These are phyloP conservation scores for Fistularia tabacaria DNA, from an alignment of 2,797 vertebrate genomes.

Conservation along the genomic window DNA sequence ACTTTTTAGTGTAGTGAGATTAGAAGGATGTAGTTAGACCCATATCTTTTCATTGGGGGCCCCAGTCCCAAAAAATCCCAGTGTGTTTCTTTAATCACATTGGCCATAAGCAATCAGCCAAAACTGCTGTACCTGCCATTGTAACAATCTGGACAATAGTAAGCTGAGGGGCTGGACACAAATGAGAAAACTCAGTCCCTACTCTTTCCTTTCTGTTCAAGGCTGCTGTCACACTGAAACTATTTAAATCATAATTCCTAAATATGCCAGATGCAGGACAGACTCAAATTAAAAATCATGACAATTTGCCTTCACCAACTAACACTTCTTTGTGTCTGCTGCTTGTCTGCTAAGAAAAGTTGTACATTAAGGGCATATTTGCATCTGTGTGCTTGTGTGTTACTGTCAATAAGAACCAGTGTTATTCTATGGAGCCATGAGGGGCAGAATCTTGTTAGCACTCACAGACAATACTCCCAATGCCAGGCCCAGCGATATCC, in stretches of 20 bases:
- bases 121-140: too few relatives aligned
- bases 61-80: too few relatives aligned
- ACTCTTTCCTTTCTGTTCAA: slow-evolving; percentile 48
- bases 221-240: slow-evolving; percentile 34
- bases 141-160: too few relatives aligned
- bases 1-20: slow-evolving; percentile 29
- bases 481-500: slow-evolving; percentile 39
- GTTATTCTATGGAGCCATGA: slow-evolving; percentile 62
- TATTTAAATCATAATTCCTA: slow-evolving; percentile 44
- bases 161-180: too few relatives aligned
- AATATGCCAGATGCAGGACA: slow-evolving; percentile 41
- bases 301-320: slow-evolving; percentile 31
- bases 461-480: slow-evolving; percentile 50
- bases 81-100: too few relatives aligned
- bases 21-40: slow-evolving; percentile 35
- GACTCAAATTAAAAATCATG: slow-evolving; percentile 26
- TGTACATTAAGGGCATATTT: slow-evolving; percentile 49
- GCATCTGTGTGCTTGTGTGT: slow-evolving; percentile 44
- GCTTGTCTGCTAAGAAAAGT: slow-evolving; percentile 22
- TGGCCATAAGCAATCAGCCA: too few relatives aligned
- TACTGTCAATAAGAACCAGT: slow-evolving; percentile 60
- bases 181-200: slow-evolving; percentile 35
- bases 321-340: slow-evolving; percentile 17
- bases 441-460: slow-evolving; percentile 66
- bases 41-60: neutral